Conservation (phyloP, 1,140 invertebrate species). For the Sitobion miscanthi region DNA sequence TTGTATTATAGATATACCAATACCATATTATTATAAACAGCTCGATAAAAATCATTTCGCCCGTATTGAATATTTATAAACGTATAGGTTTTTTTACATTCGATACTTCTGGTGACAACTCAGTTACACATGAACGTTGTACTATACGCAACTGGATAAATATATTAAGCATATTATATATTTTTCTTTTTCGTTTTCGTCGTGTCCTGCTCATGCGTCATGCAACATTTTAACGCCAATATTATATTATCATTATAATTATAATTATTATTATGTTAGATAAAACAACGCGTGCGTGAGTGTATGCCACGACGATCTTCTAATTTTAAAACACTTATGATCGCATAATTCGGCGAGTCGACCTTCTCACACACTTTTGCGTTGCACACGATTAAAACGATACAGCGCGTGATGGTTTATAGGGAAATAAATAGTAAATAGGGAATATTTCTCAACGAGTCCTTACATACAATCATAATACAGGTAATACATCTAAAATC, state of each 20-base stretch:
- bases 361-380: constrained; percentile 1
- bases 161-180: neutral
- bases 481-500: neutral
- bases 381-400: neutral
- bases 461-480: neutral
- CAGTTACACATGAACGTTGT: neutral
- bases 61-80: neutral
- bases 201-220: neutral
- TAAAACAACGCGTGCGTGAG: neutral
- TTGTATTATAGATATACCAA: neutral
- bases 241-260: neutral
- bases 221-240: neutral
- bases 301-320: neutral
- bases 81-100: neutral
- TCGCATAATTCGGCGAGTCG: neutral
- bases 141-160: neutral
- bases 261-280: neutral
- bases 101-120: neutral
- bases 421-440: neutral
- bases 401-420: neutral
- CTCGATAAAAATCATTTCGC: neutral
- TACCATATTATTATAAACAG: neutral
- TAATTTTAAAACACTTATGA: constrained; percentile 23
- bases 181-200: neutral
- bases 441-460: neutral